These are phyloP conservation scores for Eupelmus urozonus DNA, from an alignment of 2,888 invertebrate genomes.

Conservation along the genomic window DNA sequence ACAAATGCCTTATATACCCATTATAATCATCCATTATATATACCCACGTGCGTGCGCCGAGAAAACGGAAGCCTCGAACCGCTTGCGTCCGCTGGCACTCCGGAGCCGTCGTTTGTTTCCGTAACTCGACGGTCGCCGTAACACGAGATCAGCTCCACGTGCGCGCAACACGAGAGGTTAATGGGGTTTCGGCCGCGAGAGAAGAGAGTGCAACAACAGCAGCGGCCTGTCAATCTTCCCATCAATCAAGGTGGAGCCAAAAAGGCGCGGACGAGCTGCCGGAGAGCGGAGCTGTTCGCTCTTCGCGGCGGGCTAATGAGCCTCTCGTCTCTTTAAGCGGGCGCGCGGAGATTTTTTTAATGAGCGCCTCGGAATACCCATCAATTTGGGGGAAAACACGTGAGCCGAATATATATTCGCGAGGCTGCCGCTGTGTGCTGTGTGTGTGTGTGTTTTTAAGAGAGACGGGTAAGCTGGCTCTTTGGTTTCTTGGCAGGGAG, in stretches of 20 bases:
- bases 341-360: slow-evolving; percentile 38
- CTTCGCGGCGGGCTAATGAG: slow-evolving; percentile 24
- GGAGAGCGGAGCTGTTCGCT: slow-evolving; percentile 11
- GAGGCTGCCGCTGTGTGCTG: too few relatives aligned
- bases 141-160: slow-evolving; percentile 26
- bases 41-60: too few relatives aligned
- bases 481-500: too few relatives aligned
- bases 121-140: slow-evolving; percentile 15
- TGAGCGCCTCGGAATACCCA: slow-evolving; percentile 48
- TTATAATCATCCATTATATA: too few relatives aligned
- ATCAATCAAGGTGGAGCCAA: slow-evolving; percentile 50
- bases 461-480: too few relatives aligned
- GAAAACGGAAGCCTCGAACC: too few relatives aligned
- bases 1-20: too few relatives aligned
- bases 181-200: slow-evolving; percentile 5
- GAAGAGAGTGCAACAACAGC: not conserved
- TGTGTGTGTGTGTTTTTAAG: too few relatives aligned
- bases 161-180: slow-evolving; percentile 22
- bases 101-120: not conserved
- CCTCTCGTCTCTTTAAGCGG: not conserved
- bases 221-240: slow-evolving; percentile 48
- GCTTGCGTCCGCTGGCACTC: too few relatives aligned
- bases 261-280: too few relatives aligned
- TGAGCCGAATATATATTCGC: not conserved
- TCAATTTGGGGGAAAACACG: slow-evolving; percentile 46